phyloP scores from a whole-genome alignment of 2,113 vertebrate species.

The Diphyllodes magnificus region DNA sequence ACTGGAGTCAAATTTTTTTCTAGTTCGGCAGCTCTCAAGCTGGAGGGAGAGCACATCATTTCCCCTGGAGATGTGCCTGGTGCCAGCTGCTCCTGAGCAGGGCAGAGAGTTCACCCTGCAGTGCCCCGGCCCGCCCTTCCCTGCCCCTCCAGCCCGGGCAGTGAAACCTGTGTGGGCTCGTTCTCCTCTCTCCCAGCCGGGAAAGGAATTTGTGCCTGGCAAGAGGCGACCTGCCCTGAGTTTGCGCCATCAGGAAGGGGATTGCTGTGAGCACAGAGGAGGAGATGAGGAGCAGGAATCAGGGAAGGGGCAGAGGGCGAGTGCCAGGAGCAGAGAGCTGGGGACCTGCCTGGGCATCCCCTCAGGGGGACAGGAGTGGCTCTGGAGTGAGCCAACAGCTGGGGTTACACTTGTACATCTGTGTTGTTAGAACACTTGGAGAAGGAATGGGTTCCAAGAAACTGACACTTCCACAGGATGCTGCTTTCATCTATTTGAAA shows the following conservation, averaged over 20 bases:
- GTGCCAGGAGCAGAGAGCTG: neutral
- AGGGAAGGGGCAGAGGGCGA: neutral
- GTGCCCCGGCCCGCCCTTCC: neutral
- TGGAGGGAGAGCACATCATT: neutral
- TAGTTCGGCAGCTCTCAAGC: neutral
- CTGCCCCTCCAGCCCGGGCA: neutral
- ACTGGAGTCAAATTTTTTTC: neutral
- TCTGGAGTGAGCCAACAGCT: rapidly evolving
- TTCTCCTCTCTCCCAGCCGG: neutral
- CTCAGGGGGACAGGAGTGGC: rapidly evolving
- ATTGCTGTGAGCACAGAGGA: neutral
- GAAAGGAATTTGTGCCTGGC: neutral
- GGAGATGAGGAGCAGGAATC: neutral
- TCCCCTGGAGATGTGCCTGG: neutral
- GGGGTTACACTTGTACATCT: rapidly evolving
- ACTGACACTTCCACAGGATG: neutral
- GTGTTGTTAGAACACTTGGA: rapidly evolving
- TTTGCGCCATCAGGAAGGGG: neutral
- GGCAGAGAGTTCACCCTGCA: neutral
- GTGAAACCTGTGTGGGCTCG: neutral
- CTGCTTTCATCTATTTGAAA: neutral
- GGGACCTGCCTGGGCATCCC: neutral
- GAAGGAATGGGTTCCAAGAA: neutral
- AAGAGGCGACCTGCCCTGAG: neutral
- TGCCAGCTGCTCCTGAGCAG: neutral